Evolutionary conservation across 2,888 invertebrate species (phyloP).

Genomic region (Clivina fossor): DNA sequence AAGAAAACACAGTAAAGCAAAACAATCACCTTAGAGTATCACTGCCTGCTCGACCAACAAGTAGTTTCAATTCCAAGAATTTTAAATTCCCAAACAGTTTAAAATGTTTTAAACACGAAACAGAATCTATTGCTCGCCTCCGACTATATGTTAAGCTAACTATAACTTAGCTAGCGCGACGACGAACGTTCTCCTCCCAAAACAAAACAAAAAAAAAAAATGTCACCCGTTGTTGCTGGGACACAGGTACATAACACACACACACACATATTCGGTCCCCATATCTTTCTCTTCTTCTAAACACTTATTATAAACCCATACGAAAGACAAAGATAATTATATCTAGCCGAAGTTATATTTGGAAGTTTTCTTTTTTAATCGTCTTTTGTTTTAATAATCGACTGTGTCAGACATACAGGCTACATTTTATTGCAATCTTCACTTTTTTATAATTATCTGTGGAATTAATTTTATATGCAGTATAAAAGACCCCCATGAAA

Average conservation of each 20-base stretch:
- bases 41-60: conserved; percentile 48
- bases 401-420: conserved; percentile 18
- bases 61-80: conserved; percentile 53
- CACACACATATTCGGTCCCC: conserved; percentile 6
- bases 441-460: too few species aligned
- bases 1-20: too few species aligned
- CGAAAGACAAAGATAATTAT: too few species aligned
- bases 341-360: neutral
- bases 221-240: conserved; percentile 21
- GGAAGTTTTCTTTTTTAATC: neutral
- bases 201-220: conserved; percentile 33
- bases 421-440: too few species aligned
- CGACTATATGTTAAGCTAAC: conserved; percentile 51
- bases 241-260: conserved; percentile 1
- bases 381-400: conserved; percentile 19
- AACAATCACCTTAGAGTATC: conserved; percentile 29
- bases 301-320: too few species aligned
- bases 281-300: too few species aligned
- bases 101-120: conserved; percentile 54
- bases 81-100: conserved; percentile 53
- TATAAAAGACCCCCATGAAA: too few species aligned
- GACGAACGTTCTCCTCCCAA: too few species aligned
- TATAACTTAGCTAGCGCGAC: too few species aligned
- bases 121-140: conserved; percentile 52
- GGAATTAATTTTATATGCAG: too few species aligned